phyloP scores from a whole-genome alignment of 2,113 vertebrate species.

The Heterotilapia buettikoferi region DNA sequence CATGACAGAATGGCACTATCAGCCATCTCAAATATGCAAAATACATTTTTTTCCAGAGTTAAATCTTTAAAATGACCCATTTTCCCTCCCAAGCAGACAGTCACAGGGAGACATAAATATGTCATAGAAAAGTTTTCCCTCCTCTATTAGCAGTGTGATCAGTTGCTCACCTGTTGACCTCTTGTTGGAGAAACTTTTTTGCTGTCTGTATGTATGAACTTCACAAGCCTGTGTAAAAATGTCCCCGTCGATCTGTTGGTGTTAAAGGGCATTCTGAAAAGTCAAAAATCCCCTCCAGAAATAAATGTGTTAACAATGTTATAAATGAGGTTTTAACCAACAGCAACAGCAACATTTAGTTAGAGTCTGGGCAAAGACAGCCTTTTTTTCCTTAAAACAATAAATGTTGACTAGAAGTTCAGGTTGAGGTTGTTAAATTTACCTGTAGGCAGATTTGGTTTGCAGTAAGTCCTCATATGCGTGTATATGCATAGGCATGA shows the following conservation, averaged over 20 bases:
- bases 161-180: not conserved
- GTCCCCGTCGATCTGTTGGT: accelerated
- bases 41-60: not conserved
- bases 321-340: too few relatives aligned
- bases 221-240: not conserved
- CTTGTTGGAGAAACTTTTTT: not conserved
- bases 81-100: not conserved
- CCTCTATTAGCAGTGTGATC: not conserved
- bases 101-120: not conserved
- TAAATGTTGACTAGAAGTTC: not conserved
- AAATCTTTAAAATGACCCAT: not conserved
- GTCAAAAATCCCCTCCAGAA: not conserved
- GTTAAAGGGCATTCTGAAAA: not conserved
- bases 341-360: not conserved
- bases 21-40: not conserved
- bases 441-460: not conserved
- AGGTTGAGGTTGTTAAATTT: not conserved
- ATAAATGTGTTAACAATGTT: not conserved
- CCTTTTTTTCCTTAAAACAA: not conserved
- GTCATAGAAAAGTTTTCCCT: accelerated
- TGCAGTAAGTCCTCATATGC: not conserved
- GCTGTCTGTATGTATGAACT: accelerated
- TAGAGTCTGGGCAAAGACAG: not conserved
- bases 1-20: not conserved
- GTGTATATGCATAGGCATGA: accelerated